Base-by-base conservation (phyloP, 2,888 invertebrate species). In the Rosalia funebris region DNA sequence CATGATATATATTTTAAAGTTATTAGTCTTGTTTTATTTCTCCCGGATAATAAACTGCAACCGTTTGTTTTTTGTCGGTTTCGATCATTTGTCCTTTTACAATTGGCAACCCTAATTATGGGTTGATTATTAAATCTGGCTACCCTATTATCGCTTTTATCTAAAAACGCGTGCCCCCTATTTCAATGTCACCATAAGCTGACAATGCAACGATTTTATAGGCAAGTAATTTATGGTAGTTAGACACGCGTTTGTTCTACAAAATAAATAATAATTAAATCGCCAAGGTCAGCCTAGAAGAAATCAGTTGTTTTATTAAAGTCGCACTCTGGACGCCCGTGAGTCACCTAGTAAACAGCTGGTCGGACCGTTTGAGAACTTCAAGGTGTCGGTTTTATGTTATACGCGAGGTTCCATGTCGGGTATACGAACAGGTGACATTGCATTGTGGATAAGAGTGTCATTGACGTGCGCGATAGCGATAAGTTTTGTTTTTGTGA, bases 211-310 rank as follows among this genome's bases (percentile, higher is more conserved):
- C 16, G 48, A 36, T 48, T 36, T 36, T 36, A 48, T n/a, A n/a
- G 2, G 11, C 10, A 34, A 34, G 10, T 25, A 25, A 25, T 25
- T 25, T 25, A 25, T 5, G 36, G 11, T 9, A 17, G 36, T 50
- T 39, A 50, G 39, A 39, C 10, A 11, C 20, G 37, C 20, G 32
- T 19, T 37, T 39, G 50, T 39, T 39, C 34, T 48, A 17, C 34
- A 12, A 50, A 50, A 37, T 11, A 50, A 50, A 50, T 14, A 39
- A 39, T 17, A 50, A 50, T 48, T 48, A 48, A 48, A n/a, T n/a
- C 39, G 50, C 17, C 39, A 50, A 50, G 50, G 50, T 50, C 50
- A 39, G 25, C 14, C 12, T 39, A 37, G 20, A 50, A 50, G 50
- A 50, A 50, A 50, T 39, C 50, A 20, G 39, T 37, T 39, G 39